phyloP scores from a whole-genome alignment of 1,140 invertebrate genomes.

The Cherax destructor region DNA sequence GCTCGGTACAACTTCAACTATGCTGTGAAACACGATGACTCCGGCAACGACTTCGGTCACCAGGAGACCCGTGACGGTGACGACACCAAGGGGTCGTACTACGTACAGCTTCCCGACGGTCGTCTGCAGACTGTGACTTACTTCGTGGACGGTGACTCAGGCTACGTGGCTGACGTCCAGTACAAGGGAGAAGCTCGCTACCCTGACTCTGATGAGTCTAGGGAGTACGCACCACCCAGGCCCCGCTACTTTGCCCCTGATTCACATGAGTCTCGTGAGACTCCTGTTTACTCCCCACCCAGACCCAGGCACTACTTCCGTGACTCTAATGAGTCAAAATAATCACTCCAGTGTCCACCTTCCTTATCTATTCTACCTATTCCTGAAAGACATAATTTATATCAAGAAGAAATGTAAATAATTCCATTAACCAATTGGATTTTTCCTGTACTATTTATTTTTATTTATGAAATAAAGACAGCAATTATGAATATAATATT shows the following conservation, averaged over 20 bases:
- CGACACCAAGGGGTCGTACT: not conserved
- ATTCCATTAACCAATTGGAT: no score
- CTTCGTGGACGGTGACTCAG: slow-evolving; percentile 2
- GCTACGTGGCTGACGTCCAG: not conserved
- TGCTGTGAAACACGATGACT: not conserved
- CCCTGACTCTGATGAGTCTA: not conserved
- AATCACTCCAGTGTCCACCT: no score
- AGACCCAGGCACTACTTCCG: not conserved
- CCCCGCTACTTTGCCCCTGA: not conserved
- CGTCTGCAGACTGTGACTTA: slow-evolving; percentile 5
- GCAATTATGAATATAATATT: no score
- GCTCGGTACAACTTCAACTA: not conserved
- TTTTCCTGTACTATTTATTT: no score
- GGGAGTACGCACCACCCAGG: not conserved
- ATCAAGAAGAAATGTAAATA: no score
- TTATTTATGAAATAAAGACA: no score
- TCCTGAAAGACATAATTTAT: no score
- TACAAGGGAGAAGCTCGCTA: not conserved
- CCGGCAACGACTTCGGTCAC: not conserved
- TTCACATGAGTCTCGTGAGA: not conserved
- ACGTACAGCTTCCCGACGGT: not conserved
- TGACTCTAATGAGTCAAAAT: not conserved
- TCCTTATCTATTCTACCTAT: no score
- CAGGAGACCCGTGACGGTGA: not conserved
- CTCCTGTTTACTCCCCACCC: not conserved